Base-by-base conservation (phyloP, 2,797 vertebrate genomes). In the Onychomys torridus region DNA sequence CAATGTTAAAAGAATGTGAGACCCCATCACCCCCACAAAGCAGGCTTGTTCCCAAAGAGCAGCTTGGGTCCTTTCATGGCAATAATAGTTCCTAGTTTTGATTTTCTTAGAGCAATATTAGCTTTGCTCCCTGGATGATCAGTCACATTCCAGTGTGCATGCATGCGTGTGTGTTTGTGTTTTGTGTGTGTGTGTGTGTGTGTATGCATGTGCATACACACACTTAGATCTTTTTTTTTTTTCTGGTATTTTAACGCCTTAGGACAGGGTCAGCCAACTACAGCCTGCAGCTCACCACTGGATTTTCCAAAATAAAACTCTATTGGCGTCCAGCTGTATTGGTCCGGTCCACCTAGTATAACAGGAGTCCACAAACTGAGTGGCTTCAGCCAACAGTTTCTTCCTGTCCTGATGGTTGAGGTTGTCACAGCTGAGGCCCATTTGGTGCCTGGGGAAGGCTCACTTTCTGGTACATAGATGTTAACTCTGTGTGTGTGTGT, bases 71-170 rank as follows among this genome's bases (percentile, higher is more conserved):
- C 52, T 94, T 59, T 43, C 27, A n/a, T 8, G 25, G 37, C 63
- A 40, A 61, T 1, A 12, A 52, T 5, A 23, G 27, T 89, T 83
- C 87, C 73, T 13, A 86, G 59, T 71, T 89, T 52, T 25, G 59
- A 34, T 73, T 94, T 94, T 84, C 76, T 93, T 92, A 10, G 32
- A 55, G 65, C 23, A 37, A 11, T 46, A 32, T 91, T 87, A 79
- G 49, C 27, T 89, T 27, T 82, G 37, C 14, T 85, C 67, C 21
- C 12, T 19, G 79, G 55, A 65, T 85, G 65, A 34, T 32, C 14
- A 61, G 8, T 96, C 21, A 52, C 21, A 46, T 67, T 75, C 86
- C 23, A 63, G 21, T 73, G 67, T 59, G 2, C 71, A 82, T 14
- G 7, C 55, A 43, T 46, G 63, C 27, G 40, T 16, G 6, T 46